These are phyloP conservation scores for Oenanthe melanoleuca DNA, from an alignment of 2,113 vertebrate genomes.

Conservation along the genomic window DNA sequence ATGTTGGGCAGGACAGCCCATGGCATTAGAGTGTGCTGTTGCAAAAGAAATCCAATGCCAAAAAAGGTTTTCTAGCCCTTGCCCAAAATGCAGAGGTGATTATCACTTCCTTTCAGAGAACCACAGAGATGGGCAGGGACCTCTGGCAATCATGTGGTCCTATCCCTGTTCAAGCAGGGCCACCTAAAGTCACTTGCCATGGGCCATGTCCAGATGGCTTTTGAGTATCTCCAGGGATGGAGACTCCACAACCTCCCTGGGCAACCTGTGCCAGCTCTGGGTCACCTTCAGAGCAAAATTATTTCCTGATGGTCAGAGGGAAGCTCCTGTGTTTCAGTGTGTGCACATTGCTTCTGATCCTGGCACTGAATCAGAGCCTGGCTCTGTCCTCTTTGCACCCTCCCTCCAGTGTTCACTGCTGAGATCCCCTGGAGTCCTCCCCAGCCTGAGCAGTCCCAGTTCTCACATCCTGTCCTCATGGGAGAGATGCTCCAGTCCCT, in stretches of 20 bases:
- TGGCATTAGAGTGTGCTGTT: neutral
- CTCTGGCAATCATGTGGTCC: neutral
- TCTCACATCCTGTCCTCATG: neutral
- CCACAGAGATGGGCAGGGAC: neutral
- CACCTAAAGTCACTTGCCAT: neutral
- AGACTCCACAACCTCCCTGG: neutral
- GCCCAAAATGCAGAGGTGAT: neutral
- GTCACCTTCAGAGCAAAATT: neutral
- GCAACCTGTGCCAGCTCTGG: neutral
- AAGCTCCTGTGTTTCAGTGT: neutral
- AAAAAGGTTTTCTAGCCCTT: neutral
- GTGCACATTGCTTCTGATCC: neutral
- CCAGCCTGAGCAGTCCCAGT: neutral
- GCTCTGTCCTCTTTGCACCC: neutral
- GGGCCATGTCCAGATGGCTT: neutral
- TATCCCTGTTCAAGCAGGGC: neutral
- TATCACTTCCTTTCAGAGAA: neutral
- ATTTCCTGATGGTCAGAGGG: neutral
- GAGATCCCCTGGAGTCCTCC: neutral
- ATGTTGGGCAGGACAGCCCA: neutral
- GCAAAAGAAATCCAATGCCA: neutral
- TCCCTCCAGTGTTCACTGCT: neutral
- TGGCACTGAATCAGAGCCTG: neutral
- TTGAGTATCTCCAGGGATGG: neutral
- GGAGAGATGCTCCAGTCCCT: neutral